phyloP scores from a whole-genome alignment of 2,888 invertebrate species.

The Zaprionus lineosus region DNA sequence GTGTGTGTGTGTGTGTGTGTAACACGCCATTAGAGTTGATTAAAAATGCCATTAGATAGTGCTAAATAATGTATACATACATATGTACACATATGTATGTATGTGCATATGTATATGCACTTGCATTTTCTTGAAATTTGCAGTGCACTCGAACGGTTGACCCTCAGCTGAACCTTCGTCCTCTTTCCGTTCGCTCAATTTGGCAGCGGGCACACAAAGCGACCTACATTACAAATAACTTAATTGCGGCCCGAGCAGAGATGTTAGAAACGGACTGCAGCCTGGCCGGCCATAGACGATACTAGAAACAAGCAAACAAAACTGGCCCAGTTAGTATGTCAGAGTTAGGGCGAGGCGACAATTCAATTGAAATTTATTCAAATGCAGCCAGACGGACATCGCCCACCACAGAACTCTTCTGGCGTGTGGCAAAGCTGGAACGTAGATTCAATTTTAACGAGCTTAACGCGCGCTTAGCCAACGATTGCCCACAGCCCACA shows the following conservation, averaged over 20 bases:
- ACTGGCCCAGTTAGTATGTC: conserved; percentile 46
- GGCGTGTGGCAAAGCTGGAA: conserved; percentile 21
- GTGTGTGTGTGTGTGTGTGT: conserved; percentile 1
- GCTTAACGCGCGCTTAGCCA: conserved; percentile 15
- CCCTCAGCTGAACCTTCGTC: not conserved
- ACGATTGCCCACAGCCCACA: conserved; percentile 1
- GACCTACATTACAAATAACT: conserved; percentile 48
- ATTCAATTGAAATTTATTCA: conserved; percentile 75
- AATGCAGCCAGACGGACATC: conserved; percentile 64
- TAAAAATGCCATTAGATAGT: conserved; percentile 49
- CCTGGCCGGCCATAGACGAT: not conserved
- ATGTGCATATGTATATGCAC: conserved; percentile 7
- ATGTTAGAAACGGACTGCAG: not conserved
- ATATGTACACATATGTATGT: conserved; percentile 11
- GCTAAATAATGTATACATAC: conserved; percentile 40
- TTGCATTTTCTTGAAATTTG: not conserved
- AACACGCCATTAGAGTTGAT: conserved; percentile 40
- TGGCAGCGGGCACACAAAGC: conserved; percentile 38
- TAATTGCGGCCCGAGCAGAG: conserved; percentile 40
- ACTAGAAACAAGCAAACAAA: conserved; percentile 15
- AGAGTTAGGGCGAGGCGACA: conserved; percentile 43
- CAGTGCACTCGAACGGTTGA: too few species aligned
- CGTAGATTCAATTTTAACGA: conserved; percentile 35
- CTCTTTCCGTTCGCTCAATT: conserved; percentile 36
- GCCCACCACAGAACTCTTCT: conserved; percentile 50